These are phyloP conservation scores for Pelecanus crispus DNA, from an alignment of 2,113 vertebrate species.

Conservation along the genomic window DNA sequence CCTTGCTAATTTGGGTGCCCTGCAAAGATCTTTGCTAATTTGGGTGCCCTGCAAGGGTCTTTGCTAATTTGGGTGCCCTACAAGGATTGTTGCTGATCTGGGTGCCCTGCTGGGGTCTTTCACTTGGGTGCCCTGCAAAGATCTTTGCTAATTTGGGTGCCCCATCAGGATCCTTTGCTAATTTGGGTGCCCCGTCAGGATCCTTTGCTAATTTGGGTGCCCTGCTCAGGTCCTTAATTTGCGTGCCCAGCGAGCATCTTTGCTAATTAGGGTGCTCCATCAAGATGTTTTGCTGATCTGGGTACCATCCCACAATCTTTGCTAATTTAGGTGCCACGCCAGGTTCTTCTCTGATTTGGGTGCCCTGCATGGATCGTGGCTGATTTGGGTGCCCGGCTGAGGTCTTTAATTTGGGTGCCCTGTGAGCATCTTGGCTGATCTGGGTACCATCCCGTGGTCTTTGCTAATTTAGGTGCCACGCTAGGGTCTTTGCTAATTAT, in stretches of 20 bases:
- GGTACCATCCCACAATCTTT: too few species aligned
- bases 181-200: background rate
- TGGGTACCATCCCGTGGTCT: background rate
- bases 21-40: background rate
- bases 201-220: background rate
- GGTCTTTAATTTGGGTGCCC: background rate
- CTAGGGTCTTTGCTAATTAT: too few species aligned
- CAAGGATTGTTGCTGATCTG: background rate
- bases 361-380: background rate
- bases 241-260: too few species aligned
- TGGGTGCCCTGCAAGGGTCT: background rate
- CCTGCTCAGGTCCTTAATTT: too few species aligned
- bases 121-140: fast-evolving
- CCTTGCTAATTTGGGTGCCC: too few species aligned
- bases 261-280: too few species aligned
- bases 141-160: background rate
- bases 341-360: background rate
- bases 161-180: too few species aligned
- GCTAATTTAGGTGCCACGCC: background rate
- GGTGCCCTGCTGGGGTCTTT: too few species aligned
- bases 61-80: background rate
- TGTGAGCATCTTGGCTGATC: too few species aligned
- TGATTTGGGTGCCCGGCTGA: background rate
- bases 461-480: background rate
- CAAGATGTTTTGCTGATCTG: too few species aligned